These are phyloP conservation scores for Callocephalon fimbriatum DNA, from an alignment of 2,113 vertebrate genomes.

Conservation along the genomic window DNA sequence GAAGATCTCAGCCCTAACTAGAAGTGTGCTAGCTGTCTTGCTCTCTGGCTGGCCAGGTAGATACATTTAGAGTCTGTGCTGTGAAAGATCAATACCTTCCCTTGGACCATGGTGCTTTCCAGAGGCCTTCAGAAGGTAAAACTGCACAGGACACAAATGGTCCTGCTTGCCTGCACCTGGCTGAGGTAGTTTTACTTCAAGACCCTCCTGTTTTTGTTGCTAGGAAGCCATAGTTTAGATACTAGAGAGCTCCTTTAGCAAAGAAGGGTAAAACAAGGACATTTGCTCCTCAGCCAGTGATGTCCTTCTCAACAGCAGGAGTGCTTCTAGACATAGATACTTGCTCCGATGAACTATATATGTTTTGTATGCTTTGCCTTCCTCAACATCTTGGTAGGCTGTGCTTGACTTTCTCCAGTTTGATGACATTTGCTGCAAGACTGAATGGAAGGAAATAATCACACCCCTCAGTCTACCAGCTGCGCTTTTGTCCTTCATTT, in stretches of 20 bases:
- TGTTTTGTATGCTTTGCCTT: background rate
- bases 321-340: fast-evolving
- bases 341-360: background rate
- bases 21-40: background rate
- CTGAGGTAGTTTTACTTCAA: background rate
- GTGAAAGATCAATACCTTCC: background rate
- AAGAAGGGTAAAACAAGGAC: background rate
- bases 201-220: background rate
- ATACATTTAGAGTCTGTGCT: background rate
- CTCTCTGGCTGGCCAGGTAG: background rate
- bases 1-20: background rate
- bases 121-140: background rate
- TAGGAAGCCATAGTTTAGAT: background rate
- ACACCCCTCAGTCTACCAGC: background rate
- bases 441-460: constrained; percentile 26
- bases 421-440: background rate
- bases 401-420: background rate
- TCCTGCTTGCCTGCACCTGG: background rate
- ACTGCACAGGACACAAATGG: background rate
- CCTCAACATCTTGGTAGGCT: background rate
- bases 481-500: background rate
- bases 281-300: background rate
- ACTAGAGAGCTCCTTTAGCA: background rate
- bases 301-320: background rate
- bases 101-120: background rate